Base-by-base conservation (phyloP, 2,113 vertebrate species). In the Hippocampus abdominalis region DNA sequence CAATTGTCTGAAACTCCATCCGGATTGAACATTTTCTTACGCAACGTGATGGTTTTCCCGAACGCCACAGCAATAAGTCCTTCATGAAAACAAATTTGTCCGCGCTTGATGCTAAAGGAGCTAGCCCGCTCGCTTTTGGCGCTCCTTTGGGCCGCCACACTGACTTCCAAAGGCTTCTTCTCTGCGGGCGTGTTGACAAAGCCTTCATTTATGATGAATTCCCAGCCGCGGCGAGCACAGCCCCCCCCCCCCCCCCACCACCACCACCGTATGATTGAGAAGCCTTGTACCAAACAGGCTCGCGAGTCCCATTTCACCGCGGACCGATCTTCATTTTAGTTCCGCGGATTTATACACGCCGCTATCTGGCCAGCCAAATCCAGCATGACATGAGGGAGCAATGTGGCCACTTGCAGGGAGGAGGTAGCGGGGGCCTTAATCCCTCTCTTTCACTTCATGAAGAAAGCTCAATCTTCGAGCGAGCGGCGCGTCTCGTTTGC, bases 251-350 rank as follows among this genome's bases (percentile, higher is more conserved):
- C 46, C 48, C 48, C 2, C 51, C 85, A n/a, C n/a, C n/a, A n/a
- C 32, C 29, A 29, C 2, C 29, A n/a, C 32, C 32, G 86, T 66
- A 46, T 88, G 89, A 87, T 64, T 90, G 88, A 89, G 82, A 77
- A 71, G 77, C 73, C 85, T 87, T 78, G 88, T 86, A 77, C 75
- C 54, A 84, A 91, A 90, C 85, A 86, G 81, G 81, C 87, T 70
- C n/a, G 76, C 83, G 81, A 89, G 76, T 71, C 79, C 66, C 72
- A 85, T 87, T 90, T 87, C 83, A 77, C 67, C 78, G 62, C 80
- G 81, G 88, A 89, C 87, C 82, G 83, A 83, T 83, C 90, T 88
- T 91, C 79, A 88, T 89, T 36, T 92, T 89, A 88, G 89, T 91
- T 91, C 89, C 87, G 85, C 87, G 70, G 81, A 90, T 89, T 91